Base-by-base conservation (phyloP, 2,113 vertebrate species). In the Phrynosoma blainvillii region DNA sequence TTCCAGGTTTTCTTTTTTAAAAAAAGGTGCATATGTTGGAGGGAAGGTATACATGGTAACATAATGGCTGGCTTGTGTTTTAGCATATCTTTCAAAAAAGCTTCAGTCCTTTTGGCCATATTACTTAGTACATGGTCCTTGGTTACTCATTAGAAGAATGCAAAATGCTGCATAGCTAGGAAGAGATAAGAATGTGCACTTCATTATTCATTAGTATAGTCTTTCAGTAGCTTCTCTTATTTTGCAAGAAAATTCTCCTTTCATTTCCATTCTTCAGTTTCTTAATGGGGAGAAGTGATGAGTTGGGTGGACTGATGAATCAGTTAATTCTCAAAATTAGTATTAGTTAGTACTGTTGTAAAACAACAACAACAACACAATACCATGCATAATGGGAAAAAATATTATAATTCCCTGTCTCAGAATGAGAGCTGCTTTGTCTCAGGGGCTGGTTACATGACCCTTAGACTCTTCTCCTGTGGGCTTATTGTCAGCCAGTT, bases 291-390 rank as follows among this genome's bases (percentile, higher is more conserved):
- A 13, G 2, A 77, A 3, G 70, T 52, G 47, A 80, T 14, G 54
- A 86, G 42, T 87, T 52, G 87, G 77, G 18, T 79, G 3, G 73
- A 47, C 85, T 90, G 74, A 30, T 86, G 11, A 62, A 62, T n/a
- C 25, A 59, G 47, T 47, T 56, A 68, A 68, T 40, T 36, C 13
- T 70, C 42, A 54, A 25, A 32, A 47, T 54, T 78, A 84, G 42
- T 25, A 23, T 78, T 30, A 23, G 40, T 14, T 14, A 54, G 40
- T 32, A 27, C 30, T 25, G 30, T 4, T 68, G 36, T 7, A 52
- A 86, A 86, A n/a, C 36, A 47, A 47, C 47, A 47, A 47, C 42
- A 47, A 47, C 1, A 86, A n/a, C 6, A 25, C 42, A 23, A n/a
- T 40, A 74, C 30, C 18, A 36, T 73, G 27, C 42, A 54, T 54